Evolutionary conservation across 2,113 vertebrate species (phyloP), one percentile per base, ranked within the genome.

Genomic region (Megaceryle torquata): DNA sequence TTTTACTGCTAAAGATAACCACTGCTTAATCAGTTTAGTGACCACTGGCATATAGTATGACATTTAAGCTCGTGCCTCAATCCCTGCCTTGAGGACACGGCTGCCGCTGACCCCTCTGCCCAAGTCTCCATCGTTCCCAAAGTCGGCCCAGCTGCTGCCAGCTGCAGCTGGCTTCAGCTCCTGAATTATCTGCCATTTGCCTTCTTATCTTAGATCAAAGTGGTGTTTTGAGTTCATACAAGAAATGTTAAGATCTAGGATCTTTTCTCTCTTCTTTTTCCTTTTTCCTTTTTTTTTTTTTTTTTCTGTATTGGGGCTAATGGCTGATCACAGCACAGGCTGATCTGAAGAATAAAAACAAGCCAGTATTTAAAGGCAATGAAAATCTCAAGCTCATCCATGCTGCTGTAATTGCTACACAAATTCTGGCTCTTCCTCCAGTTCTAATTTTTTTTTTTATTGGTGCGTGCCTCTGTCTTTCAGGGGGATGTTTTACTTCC

Each of bases 21-120:
- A 87, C 85, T 89, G 89, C 89, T 91, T 97, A 97, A 97, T 97
- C 97, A 97, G 93, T 95, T 97, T 95, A 97, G 95, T 96, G 95
- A 91, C 97, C 94, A 96, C 82, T 95, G 94, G 91, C 95, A 82
- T 87, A 90, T 19, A 83, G 70, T 48, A 28, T 96, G 96, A 95
- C 93, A 95, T 96, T 97, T 95, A 84, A 96, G 89, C 88, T 92
- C 63, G 80, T 79, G 89, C 84, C 80, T 93, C n/a, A 5, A 69
- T 91, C 67, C 60, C 70, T 0, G 4, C 1, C 0, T 39, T 71
- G 91, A 91, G 86, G 88, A 89, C 76, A 82, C 0, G 0, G 82
- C 69, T 85, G 78, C 33, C 0, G 0, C 43, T 93, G 92, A 86
- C 92, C 79, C 69, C 43, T 88, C 79, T 78, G 88, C 77, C 82